phyloP scores from a whole-genome alignment of 2,888 invertebrate species.

The Ctena decussata region DNA sequence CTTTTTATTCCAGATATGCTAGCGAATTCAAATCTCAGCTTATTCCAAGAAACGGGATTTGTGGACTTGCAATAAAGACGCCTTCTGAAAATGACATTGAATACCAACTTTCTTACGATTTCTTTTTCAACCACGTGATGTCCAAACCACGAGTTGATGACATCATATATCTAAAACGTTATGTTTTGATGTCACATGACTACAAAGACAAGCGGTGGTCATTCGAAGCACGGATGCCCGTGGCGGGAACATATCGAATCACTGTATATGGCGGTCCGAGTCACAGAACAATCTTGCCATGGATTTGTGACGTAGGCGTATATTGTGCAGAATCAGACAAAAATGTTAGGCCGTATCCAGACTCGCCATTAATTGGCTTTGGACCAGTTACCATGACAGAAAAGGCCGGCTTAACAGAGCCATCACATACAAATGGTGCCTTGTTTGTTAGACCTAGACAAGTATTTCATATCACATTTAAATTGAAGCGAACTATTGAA shows the following conservation, averaged over 20 bases:
- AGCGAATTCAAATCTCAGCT: conserved; percentile 53
- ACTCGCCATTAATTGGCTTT: conserved; percentile 49
- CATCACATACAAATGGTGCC: conserved; percentile 59
- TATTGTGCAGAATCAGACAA: background rate
- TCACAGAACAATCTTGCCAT: conserved; percentile 36
- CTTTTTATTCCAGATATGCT: conserved; percentile 25
- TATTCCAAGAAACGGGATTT: conserved; percentile 53
- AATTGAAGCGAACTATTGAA: conserved; percentile 29
- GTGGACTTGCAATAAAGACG: conserved; percentile 40
- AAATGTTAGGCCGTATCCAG: conserved; percentile 50
- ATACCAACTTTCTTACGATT: conserved; percentile 55
- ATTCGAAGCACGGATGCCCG: conserved; percentile 62
- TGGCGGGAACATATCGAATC: conserved; percentile 60
- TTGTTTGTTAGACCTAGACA: conserved; percentile 59
- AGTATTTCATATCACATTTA: conserved; percentile 58
- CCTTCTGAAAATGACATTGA: conserved; percentile 37
- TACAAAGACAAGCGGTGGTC: conserved; percentile 45
- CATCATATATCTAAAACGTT: conserved; percentile 42
- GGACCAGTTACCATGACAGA: conserved; percentile 60
- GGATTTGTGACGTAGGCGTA: conserved; percentile 58
- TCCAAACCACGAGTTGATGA: conserved; percentile 44
- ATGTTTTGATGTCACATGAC: conserved; percentile 57
- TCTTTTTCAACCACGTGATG: conserved; percentile 42
- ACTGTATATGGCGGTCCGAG: conserved; percentile 57
- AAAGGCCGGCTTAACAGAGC: conserved; percentile 39